Conservation (phyloP, 2,113 vertebrate genomes). For the Vulpes ferrilata region DNA sequence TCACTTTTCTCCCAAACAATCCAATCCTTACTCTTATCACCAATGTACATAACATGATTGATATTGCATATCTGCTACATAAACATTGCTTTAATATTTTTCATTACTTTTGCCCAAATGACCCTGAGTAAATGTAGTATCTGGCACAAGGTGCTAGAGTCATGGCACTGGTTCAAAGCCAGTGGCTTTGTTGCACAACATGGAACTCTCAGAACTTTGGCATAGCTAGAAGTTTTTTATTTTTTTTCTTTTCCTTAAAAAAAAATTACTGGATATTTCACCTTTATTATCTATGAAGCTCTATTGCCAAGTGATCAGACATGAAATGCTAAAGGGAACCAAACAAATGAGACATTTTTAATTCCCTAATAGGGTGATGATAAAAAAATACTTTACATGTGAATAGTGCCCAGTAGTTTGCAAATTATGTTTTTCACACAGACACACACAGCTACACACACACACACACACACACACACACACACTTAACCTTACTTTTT, state of each 20-base stretch:
- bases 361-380: conserved; percentile 26
- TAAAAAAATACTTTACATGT: not conserved
- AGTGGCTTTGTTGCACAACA: conserved; percentile 75
- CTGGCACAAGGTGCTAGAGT: conserved; percentile 78
- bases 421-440: not conserved
- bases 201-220: conserved; percentile 58
- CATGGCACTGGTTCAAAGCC: conserved; percentile 77
- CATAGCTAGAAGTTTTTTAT: conserved; percentile 17
- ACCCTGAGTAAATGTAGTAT: conserved; percentile 82
- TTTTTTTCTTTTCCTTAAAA: not conserved
- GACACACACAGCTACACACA: not conserved
- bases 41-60: conserved; percentile 73
- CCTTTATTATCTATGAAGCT: conserved; percentile 56
- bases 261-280: conserved; percentile 49
- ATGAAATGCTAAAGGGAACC: conserved; percentile 22
- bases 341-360: conserved; percentile 63
- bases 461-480: not conserved
- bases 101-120: conserved; percentile 86
- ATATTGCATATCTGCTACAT: conserved; percentile 80
- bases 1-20: conserved; percentile 75
- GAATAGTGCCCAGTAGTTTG: not conserved
- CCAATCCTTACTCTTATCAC: conserved; percentile 76
- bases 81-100: conserved; percentile 85
- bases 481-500: not conserved
- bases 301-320: conserved; percentile 57